Evolutionary conservation across 2,888 invertebrate species (phyloP), one percentile per base, ranked within the genome.

Genomic region (Drosophila suboccidentalis): DNA sequence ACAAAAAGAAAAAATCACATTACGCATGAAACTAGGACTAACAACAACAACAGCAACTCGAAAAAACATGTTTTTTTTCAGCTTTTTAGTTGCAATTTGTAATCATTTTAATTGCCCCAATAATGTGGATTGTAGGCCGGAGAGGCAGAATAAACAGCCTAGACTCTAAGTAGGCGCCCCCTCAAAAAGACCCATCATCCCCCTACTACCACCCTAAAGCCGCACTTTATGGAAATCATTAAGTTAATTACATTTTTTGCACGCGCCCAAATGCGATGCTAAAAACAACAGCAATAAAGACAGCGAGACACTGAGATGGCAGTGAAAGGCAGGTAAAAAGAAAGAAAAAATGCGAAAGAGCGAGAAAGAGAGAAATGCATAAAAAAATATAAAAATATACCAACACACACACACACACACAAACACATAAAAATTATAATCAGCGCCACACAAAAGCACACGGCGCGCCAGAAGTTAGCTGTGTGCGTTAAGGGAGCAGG

Each of bases 171-270:
- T 54, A 34, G 65, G 68, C 51, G 41, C 26, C 29, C 26, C 29
- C 4, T 2, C 34, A 8, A 22, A 10, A 22, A 43, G 19, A 19
- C 4, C 1, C 43, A 11, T 11, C 5, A 3, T 11, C 34, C 5
- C 32, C 5, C 9, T 19, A 41, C 3, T 9, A n/a, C 0, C 29
- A 32, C 41, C 61, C 26, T 26, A 22, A 65, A 60, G 71, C 76
- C 80, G 61, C 71, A 80, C 64, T 80, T 87, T 87, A 87, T 90
- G 84, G 73, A 90, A 89, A 90, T 89, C 90, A 90, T 90, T 90
- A 90, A 90, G 88, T 91, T 90, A 91, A 90, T 90, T 90, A 90
- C 76, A 87, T 90, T 90, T 91, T 87, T 90, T 90, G 88, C 87
- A 80, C 88, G 75, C 78, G 69, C 71, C 65, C 50, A 76, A 84